Evolutionary conservation across 2,113 vertebrate genomes (phyloP).

Genomic region (Crotalus horridus): DNA sequence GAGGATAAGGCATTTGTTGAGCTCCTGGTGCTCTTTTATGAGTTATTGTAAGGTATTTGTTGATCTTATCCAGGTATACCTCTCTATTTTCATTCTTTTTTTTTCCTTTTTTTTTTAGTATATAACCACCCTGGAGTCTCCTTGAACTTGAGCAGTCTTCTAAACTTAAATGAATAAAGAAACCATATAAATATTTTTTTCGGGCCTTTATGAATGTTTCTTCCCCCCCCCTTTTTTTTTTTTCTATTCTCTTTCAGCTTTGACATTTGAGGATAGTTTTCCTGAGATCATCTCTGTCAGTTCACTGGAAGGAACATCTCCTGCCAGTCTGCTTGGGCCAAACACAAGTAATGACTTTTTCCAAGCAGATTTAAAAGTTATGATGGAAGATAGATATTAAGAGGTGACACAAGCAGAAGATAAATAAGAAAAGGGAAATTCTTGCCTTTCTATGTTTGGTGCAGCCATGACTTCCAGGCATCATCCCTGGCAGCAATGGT

Average conservation of each 20-base stretch:
- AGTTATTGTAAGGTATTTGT: too few relatives aligned
- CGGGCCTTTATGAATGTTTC: not conserved
- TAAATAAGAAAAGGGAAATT: not conserved
- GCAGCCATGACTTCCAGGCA: not conserved
- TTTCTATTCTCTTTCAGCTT: not conserved
- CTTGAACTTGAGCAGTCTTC: not conserved
- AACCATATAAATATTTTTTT: too few relatives aligned
- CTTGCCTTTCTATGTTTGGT: not conserved
- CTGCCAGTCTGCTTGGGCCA: not conserved
- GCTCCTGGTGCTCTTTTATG: not conserved
- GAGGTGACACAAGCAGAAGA: not conserved
- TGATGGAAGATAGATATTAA: not conserved
- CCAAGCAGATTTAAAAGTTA: not conserved
- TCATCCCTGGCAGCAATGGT: not conserved
- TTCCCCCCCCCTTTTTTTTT: not conserved
- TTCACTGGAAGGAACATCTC: not conserved
- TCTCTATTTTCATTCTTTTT: not conserved
- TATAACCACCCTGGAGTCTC: not conserved
- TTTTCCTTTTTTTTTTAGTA: not conserved
- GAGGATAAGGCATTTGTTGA: not conserved
- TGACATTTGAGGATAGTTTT: not conserved
- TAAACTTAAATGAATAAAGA: not conserved
- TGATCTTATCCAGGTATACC: not conserved
- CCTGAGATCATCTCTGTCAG: slow-evolving; percentile 6
- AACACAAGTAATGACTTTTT: slow-evolving; percentile 7